A percentile compares a stretch with the other conserved stretches of the same genome.
These are phyloP conservation scores for Micromesistius poutassou DNA, from an alignment of 2,797 vertebrate genomes.

Conservation along the genomic window DNA sequence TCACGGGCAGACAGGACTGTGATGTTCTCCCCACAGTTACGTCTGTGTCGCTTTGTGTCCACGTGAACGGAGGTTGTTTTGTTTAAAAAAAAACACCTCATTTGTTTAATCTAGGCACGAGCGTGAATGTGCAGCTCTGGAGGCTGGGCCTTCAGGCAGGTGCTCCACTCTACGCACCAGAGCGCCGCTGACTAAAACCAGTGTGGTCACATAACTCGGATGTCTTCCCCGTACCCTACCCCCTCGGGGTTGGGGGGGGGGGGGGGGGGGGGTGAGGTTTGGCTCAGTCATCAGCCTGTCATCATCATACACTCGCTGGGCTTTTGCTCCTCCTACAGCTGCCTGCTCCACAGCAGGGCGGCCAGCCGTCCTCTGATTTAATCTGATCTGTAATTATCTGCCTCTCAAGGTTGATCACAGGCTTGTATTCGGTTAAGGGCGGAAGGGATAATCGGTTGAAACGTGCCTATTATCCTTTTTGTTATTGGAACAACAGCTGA, in stretches of 20 bases:
- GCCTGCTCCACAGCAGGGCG: background rate
- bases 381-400: no score
- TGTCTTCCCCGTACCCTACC: background rate
- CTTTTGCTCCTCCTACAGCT: constrained; percentile 36
- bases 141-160: background rate
- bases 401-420: no score
- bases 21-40: background rate
- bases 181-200: constrained; percentile 44
- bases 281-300: constrained; percentile 3
- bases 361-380: background rate
- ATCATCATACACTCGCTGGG: constrained; percentile 18
- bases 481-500: no score
- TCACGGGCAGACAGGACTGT: background rate
- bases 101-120: background rate
- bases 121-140: background rate
- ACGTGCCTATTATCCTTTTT: no score
- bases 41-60: no score
- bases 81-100: no score
- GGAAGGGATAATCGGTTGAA: no score
- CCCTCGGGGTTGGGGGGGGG: no score
- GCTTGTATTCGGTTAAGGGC: no score
- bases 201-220: constrained; percentile 51
- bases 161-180: constrained; percentile 17
- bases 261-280: no score
- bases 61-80: background rate